Evolutionary conservation across 2,113 vertebrate species (phyloP).

Genomic region (Pipra filicauda): DNA sequence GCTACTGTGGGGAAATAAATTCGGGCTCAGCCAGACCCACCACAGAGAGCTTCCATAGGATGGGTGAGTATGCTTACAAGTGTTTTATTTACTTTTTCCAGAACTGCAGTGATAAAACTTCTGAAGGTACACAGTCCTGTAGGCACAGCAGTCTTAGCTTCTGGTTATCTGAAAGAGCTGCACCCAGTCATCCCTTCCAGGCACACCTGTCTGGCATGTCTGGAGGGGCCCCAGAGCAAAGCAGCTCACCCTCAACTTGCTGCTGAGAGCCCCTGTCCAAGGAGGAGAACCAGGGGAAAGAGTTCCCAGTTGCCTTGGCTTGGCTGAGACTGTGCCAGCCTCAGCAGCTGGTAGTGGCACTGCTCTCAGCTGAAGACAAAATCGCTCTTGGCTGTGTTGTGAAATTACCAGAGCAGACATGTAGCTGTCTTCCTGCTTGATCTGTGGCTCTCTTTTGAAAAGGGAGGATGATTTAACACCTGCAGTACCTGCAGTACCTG

Average conservation of each 20-base stretch:
- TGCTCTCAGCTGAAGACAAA: not conserved
- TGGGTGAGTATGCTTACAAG: fast-evolving
- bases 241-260: not conserved
- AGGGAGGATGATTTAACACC: not conserved
- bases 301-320: not conserved
- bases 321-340: not conserved
- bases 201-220: fast-evolving
- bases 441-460: not conserved
- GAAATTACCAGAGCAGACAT: fast-evolving
- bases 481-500: no score
- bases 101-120: not conserved
- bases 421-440: not conserved
- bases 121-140: not conserved
- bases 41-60: not conserved
- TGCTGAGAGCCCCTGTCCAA: fast-evolving
- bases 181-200: fast-evolving
- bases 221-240: not conserved
- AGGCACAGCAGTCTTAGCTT: not conserved
- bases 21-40: no score
- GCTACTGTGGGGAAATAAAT: no score
- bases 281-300: not conserved
- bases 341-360: not conserved
- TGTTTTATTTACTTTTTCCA: not conserved
- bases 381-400: fast-evolving
- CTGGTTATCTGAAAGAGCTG: not conserved